Evolutionary conservation across 2,888 invertebrate species (phyloP).

Genomic region (Rhabditoides inermis): DNA sequence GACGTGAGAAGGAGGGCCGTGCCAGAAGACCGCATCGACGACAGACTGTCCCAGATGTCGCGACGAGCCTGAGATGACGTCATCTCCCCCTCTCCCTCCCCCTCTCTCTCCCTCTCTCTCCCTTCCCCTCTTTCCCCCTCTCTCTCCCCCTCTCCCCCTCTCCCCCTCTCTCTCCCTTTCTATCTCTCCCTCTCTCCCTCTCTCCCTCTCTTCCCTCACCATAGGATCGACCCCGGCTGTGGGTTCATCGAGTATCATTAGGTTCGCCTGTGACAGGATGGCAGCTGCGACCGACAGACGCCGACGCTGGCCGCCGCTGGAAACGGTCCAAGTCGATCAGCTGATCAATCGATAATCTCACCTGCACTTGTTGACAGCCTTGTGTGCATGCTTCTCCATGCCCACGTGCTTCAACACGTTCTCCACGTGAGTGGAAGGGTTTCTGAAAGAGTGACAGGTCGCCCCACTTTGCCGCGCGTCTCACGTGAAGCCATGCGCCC

Average conservation of each 20-base stretch:
- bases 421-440: slow-evolving; percentile 12
- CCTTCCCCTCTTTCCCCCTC: no score
- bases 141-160: no score
- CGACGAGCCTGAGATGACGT: slow-evolving; percentile 63
- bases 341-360: no score
- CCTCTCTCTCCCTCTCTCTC: no score
- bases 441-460: background rate
- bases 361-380: slow-evolving; percentile 22
- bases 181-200: no score
- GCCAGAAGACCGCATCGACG: slow-evolving; percentile 18
- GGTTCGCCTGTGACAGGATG: slow-evolving; percentile 65
- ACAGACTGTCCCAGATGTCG: slow-evolving; percentile 57
- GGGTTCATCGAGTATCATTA: slow-evolving; percentile 62
- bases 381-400: slow-evolving; percentile 28
- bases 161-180: no score
- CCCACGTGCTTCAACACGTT: slow-evolving; percentile 24
- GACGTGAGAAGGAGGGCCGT: slow-evolving; percentile 56
- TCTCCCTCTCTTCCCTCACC: no score
- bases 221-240: slow-evolving; percentile 59
- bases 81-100: no score
- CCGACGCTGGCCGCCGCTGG: slow-evolving; percentile 73
- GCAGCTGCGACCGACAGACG: slow-evolving; percentile 74
- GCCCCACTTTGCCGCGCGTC: slow-evolving; percentile 3
- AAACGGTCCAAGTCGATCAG: no score
- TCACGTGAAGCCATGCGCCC: no score